phyloP scores from a whole-genome alignment of 2,888 invertebrate genomes.

The Stenotaenia linearis region DNA sequence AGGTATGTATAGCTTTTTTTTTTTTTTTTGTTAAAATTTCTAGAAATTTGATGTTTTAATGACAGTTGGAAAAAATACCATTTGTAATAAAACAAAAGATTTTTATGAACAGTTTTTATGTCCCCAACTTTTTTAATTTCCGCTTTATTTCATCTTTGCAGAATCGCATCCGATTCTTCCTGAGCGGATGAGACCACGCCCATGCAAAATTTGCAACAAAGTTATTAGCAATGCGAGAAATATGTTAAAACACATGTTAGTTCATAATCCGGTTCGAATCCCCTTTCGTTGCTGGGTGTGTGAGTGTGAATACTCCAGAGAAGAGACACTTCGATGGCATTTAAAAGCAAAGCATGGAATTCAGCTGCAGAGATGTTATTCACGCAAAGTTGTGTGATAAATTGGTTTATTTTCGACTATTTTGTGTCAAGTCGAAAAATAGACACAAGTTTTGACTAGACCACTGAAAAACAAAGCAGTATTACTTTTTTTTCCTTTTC shows the following conservation, averaged over 20 bases:
- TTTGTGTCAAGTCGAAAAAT: too few species aligned
- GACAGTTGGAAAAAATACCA: too few species aligned
- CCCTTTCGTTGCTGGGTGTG: conserved; percentile 32
- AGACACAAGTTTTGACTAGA: too few species aligned
- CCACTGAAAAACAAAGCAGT: too few species aligned
- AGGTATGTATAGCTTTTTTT: conserved; percentile 16
- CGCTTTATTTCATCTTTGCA: conserved; percentile 24
- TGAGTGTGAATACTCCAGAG: conserved; percentile 30
- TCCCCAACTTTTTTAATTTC: background rate
- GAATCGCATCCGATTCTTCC: conserved; percentile 21
- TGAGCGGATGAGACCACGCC: conserved; percentile 34
- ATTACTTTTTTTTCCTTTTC: too few species aligned
- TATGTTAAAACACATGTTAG: conserved; percentile 35
- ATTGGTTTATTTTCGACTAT: too few species aligned
- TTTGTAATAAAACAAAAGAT: too few species aligned
- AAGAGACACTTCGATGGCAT: conserved; percentile 32
- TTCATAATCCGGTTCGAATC: conserved; percentile 31
- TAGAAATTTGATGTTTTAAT: too few species aligned
- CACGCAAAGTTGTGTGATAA: background rate
- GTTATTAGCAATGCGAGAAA: conserved; percentile 36
- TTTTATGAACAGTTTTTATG: background rate
- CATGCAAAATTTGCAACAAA: conserved; percentile 34
- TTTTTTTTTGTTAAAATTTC: background rate
- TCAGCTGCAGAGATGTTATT: background rate
- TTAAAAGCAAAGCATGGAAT: conserved; percentile 30